A percentile compares a stretch with the other conserved stretches of the same genome.
Evolutionary conservation across 2,797 vertebrate species (phyloP).

Genomic region (Dendrocincla fuliginosa): DNA sequence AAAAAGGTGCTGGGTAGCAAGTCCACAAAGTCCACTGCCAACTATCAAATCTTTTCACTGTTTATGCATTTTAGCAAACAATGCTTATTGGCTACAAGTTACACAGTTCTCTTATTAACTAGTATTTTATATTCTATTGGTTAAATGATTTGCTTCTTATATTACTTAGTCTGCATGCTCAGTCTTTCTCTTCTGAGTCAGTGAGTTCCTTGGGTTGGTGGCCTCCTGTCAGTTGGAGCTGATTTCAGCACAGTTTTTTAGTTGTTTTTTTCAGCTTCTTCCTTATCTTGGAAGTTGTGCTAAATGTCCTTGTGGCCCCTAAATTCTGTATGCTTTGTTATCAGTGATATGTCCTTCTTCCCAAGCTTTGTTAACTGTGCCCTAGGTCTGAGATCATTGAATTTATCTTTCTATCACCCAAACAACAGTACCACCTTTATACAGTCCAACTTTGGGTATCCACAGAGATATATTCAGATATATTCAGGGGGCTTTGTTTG

Average conservation of each 20-base stretch:
- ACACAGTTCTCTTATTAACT: not conserved
- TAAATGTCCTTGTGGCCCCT: not conserved
- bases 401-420: not conserved
- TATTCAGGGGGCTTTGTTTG: not conserved
- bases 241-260: not conserved
- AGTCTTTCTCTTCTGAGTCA: not conserved
- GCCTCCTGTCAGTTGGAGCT: not conserved
- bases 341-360: not conserved
- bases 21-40: not conserved
- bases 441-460: not conserved
- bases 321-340: not conserved
- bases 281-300: not conserved
- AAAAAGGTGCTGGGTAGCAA: not conserved
- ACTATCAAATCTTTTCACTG: not conserved
- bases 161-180: not conserved
- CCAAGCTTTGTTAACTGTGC: not conserved
- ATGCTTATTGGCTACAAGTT: not conserved
- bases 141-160: not conserved
- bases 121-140: not conserved
- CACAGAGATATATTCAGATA: not conserved
- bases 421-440: not conserved
- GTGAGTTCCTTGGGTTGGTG: not conserved
- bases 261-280: not conserved
- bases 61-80: not conserved
- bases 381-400: not conserved